These are phyloP conservation scores for Eupithecia inturbata DNA, from an alignment of 2,888 invertebrate species.

Conservation along the genomic window DNA sequence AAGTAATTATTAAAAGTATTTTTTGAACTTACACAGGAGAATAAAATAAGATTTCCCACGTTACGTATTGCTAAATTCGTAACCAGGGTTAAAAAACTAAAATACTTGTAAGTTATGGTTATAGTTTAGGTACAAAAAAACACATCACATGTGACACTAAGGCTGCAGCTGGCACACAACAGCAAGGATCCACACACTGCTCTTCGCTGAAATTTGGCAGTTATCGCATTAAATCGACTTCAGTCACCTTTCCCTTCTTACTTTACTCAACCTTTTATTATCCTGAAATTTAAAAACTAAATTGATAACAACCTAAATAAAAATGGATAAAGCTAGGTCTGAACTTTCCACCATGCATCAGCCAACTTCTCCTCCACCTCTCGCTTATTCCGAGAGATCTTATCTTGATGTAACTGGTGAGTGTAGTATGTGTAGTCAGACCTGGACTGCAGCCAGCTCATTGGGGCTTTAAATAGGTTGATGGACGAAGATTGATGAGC, in stretches of 20 bases:
- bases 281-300: too few species aligned
- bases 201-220: too few species aligned
- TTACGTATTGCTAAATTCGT: too few species aligned
- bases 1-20: background rate
- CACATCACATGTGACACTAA: background rate
- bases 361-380: background rate
- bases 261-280: too few species aligned
- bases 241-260: too few species aligned
- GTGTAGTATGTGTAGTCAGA: background rate
- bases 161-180: background rate
- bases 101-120: background rate
- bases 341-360: background rate
- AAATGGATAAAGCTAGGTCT: background rate
- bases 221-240: background rate
- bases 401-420: background rate
- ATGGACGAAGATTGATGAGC: slow-evolving; percentile 5
- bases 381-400: background rate
- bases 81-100: too few species aligned
- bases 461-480: background rate
- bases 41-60: background rate
- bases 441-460: slow-evolving; percentile 2
- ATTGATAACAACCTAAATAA: background rate
- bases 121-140: background rate
- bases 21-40: too few species aligned
- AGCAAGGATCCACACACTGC: too few species aligned